Base-by-base conservation (phyloP, 2,113 vertebrate species). In the Semicossyphus pulcher region DNA sequence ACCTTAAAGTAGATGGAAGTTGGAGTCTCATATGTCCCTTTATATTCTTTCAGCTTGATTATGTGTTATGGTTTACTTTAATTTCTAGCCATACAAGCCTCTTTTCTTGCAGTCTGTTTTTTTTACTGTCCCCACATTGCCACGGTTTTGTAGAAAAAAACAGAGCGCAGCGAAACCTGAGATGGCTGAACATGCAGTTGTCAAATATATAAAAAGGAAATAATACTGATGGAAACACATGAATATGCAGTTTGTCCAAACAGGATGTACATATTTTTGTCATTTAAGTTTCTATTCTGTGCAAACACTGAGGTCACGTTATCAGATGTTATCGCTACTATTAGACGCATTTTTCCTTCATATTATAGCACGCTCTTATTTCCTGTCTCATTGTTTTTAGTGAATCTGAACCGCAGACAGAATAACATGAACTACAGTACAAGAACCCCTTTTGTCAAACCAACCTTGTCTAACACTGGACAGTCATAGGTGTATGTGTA, bases 381-480 rank as follows among this genome's bases (percentile, higher is more conserved):
- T 44, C 25, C 21, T 36, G 1, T 26, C 18, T 3, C 4, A 14
- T 44, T 41, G 3, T 29, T 58, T 44, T 32, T 14, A 42, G 29
- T 69, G 39, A 42, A 53, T 18, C 49, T 36, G 28, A 41, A 9
- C 15, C 44, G 44, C 63, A 70, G 6, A 41, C 37, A 42, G 51
- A 49, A 62, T 62, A 45, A 58, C 49, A 57, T 54, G 5, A 41
- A 54, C 15, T 28, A 28, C 21, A 26, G 10, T 53, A 45, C 61
- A 53, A 15, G 12, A 58, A 29, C 18, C 14, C n/a, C 36, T 58
- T n/a, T 45, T 21, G 18, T 15, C 15, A 63, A 31, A 61, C 39
- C 32, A 41, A 25, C 18, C 52, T 26, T 31, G 64, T 78, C 52
- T 58, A 58, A 83, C 85, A 78, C 85, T 86, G 80, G 69, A 83